Conservation (phyloP, 1,140 invertebrate genomes). For the Solenopsis invicta region DNA sequence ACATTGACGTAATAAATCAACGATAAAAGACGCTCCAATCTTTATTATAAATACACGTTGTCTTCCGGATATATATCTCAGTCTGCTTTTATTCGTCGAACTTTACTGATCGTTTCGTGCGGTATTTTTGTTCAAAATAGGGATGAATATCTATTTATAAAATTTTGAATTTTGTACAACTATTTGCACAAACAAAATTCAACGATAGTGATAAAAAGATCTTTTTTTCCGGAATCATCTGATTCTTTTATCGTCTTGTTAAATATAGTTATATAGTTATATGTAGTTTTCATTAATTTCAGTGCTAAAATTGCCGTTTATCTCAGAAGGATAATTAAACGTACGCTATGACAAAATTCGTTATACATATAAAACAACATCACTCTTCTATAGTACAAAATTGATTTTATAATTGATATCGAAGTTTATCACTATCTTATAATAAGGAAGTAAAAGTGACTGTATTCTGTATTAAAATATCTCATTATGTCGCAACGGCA, state of each 20-base stretch:
- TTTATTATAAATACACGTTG: slow-evolving; percentile 72
- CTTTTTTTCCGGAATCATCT: not conserved
- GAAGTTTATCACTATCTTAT: not conserved
- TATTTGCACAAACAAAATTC: not conserved
- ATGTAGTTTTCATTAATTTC: not conserved
- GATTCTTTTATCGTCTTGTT: not conserved
- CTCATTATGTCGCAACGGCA: slow-evolving; percentile 19
- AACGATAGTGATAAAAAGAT: not conserved
- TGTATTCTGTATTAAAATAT: not conserved
- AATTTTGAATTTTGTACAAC: not conserved
- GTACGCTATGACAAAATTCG: not conserved
- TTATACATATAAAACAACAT: slow-evolving; percentile 12
- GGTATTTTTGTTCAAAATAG: not conserved
- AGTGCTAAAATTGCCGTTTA: not conserved
- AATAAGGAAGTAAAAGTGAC: not conserved
- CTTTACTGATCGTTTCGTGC: slow-evolving; percentile 17
- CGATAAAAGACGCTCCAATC: slow-evolving; percentile 56
- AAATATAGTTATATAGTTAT: too few species aligned
- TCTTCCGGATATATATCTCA: slow-evolving; percentile 58
- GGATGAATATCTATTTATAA: not conserved
- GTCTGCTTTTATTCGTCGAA: slow-evolving; percentile 72
- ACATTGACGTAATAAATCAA: not conserved
- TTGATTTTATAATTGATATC: not conserved
- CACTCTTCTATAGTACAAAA: not conserved
- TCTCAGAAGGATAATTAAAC: not conserved